Base-by-base conservation (phyloP, 2,888 invertebrate genomes). In the Pristionchus fissidentatus region DNA sequence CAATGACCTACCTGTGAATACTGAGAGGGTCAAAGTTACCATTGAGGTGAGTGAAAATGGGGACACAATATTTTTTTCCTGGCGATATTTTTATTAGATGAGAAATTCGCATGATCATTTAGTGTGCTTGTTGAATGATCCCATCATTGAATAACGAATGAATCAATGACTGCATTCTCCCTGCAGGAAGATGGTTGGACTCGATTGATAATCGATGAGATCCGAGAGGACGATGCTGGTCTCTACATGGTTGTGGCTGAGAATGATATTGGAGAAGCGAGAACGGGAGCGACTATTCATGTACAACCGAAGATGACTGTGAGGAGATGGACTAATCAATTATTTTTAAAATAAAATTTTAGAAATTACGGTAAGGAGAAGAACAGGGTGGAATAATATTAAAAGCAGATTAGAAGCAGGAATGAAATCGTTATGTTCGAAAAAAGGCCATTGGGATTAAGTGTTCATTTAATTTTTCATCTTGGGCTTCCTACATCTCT, bases 191-290 rank as follows among this genome's bases (percentile, higher is more conserved):
- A 70, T 73, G 91, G 91, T 22, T 91, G 90, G 90, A 89, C 87
- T 38, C 84, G 87, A 22, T 82, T 90, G 49, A 86, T 85, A 26
- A 90, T 90, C 60, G 86, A 88, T 29, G 85, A 85, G 4, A 87
- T 89, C n/a, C 85, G 84, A 15, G 84, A 86, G 0, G 83, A 84
- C 0, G 87, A 89, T 78, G 95, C 95, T 55, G 96, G 96, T 19
- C 94, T 94, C 86, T 96, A 96, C 92, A 95, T 95, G 93, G 95
- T 96, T 43, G 95, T 95, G 22, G 96, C 96, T 49, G 96, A 96
- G 0, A 98, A 98, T 92, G 96, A 96, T 91, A 94, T 97, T 60
- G 98, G 98, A 52, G 95, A 96, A 29, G 97, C 97, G 22, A 96
- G 96, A 92, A 96, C 96, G 89, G 95, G 96, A 90, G 95, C 95